These are phyloP conservation scores for Acheta domesticus DNA, from an alignment of 2,888 invertebrate species.

Conservation along the genomic window DNA sequence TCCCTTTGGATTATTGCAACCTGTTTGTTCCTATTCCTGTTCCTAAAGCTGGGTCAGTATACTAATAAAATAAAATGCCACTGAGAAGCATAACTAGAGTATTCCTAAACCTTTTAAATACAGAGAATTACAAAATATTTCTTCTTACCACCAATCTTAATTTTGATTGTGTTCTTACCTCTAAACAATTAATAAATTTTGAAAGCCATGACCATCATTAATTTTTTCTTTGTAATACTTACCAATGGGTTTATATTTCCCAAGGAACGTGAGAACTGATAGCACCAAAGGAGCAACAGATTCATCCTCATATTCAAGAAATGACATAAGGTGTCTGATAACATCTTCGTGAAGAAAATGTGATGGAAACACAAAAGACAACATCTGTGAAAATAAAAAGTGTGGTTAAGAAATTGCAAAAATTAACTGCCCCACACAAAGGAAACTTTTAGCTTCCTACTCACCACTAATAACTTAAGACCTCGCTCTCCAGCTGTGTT, in stretches of 20 bases:
- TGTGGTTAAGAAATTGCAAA: neutral
- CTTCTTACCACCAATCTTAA: too few relatives aligned
- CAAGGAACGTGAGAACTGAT: constrained; percentile 80
- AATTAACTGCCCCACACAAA: neutral
- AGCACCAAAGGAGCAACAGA: constrained; percentile 75
- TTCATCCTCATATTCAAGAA: constrained; percentile 79
- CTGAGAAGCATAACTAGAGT: too few relatives aligned
- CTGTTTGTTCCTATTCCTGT: too few relatives aligned
- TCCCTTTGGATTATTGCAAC: too few relatives aligned
- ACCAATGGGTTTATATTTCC: constrained; percentile 80
- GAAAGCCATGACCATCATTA: too few relatives aligned
- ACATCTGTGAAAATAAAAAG: constrained; percentile 55
- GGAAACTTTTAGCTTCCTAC: constrained; percentile 37
- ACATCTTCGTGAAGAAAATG: constrained; percentile 88
- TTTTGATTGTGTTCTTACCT: too few relatives aligned
- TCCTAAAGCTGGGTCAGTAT: too few relatives aligned
- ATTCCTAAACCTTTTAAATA: too few relatives aligned
- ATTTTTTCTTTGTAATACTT: constrained; percentile 44
- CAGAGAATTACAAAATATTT: too few relatives aligned
- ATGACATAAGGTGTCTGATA: constrained; percentile 67
- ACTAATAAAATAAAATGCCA: too few relatives aligned
- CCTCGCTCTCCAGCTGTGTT: constrained; percentile 85
- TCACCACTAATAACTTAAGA: constrained; percentile 76
- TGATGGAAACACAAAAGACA: constrained; percentile 89
- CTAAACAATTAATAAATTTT: too few relatives aligned